These are phyloP conservation scores for Sparus aurata DNA, from an alignment of 2,797 vertebrate species.

Conservation along the genomic window DNA sequence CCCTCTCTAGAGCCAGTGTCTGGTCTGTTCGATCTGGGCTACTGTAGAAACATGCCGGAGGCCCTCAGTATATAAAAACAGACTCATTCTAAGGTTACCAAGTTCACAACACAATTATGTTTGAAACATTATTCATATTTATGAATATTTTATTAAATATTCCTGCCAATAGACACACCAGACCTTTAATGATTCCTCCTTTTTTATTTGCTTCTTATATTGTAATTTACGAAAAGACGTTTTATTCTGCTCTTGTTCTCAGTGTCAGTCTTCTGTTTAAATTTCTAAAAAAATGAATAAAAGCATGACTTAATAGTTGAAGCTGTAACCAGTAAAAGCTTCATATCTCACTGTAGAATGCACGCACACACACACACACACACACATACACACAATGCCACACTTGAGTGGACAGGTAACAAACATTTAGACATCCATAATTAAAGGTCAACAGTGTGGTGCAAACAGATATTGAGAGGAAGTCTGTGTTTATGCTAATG, in stretches of 20 bases:
- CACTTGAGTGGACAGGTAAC: slow-evolving; percentile 73
- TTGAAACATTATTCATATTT: too few relatives aligned
- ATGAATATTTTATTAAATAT: too few relatives aligned
- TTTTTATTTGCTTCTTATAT: not conserved
- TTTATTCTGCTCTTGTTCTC: not conserved
- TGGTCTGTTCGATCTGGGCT: too few relatives aligned
- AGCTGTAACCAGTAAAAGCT: slow-evolving; percentile 15
- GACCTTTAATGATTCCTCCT: not conserved
- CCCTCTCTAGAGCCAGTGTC: too few relatives aligned
- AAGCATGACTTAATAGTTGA: not conserved
- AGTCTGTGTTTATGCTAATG: slow-evolving; percentile 87
- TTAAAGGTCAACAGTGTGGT: slow-evolving; percentile 81
- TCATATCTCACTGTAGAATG: slow-evolving; percentile 17
- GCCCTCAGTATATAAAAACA: too few relatives aligned
- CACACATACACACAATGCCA: slow-evolving; percentile 27
- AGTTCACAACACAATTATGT: too few relatives aligned
- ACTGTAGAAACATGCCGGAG: too few relatives aligned
- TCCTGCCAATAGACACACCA: too few relatives aligned
- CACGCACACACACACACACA: slow-evolving; percentile 12
- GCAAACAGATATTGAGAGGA: slow-evolving; percentile 83
- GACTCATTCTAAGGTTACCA: too few relatives aligned
- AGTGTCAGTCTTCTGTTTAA: not conserved
- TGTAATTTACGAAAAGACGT: not conserved
- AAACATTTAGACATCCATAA: slow-evolving; percentile 84
- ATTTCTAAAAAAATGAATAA: slow-evolving; percentile 6